Percentiles rank a stretch among this genome's conserved stretches.
Evolutionary conservation across 2,113 vertebrate species (phyloP).

Genomic region (Ictalurus punctatus): DNA sequence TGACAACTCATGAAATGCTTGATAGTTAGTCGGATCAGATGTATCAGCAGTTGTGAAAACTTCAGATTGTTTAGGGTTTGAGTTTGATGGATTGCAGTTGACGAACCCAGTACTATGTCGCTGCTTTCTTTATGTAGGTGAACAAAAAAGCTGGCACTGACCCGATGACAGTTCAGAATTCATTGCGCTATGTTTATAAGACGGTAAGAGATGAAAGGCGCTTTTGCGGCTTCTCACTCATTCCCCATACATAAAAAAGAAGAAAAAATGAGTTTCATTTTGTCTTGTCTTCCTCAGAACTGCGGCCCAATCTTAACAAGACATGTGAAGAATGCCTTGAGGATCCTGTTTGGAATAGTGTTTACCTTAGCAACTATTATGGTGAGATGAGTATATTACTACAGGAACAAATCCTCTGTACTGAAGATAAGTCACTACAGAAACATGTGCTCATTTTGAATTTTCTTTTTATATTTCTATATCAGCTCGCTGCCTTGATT

Average conservation of each 20-base stretch:
- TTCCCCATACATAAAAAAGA: not conserved
- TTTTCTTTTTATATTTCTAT: not conserved
- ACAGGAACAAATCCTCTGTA: not conserved
- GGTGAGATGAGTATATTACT: constrained; percentile 9
- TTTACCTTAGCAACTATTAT: constrained; percentile 40
- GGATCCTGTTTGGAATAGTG: constrained; percentile 29
- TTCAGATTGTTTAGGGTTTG: not conserved
- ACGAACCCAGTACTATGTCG: not conserved
- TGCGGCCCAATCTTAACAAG: constrained; percentile 13
- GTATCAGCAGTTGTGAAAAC: not conserved
- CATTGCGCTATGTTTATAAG: not conserved
- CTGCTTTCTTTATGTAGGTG: not conserved
- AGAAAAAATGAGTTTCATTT: not conserved
- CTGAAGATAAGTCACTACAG: not conserved
- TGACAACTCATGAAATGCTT: not conserved
- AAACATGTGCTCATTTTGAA: not conserved
- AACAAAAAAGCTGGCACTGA: not conserved
- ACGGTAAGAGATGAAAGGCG: constrained; percentile 15
- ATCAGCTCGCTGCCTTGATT: constrained; percentile 28
- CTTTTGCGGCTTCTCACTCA: not conserved
- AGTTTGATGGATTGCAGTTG: not conserved
- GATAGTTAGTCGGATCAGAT: not conserved
- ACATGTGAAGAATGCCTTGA: constrained; percentile 15
- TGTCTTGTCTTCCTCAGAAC: not conserved
- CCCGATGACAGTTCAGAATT: not conserved